These are phyloP conservation scores for Nomada hirtipes DNA, from an alignment of 2,888 invertebrate species.

Conservation along the genomic window DNA sequence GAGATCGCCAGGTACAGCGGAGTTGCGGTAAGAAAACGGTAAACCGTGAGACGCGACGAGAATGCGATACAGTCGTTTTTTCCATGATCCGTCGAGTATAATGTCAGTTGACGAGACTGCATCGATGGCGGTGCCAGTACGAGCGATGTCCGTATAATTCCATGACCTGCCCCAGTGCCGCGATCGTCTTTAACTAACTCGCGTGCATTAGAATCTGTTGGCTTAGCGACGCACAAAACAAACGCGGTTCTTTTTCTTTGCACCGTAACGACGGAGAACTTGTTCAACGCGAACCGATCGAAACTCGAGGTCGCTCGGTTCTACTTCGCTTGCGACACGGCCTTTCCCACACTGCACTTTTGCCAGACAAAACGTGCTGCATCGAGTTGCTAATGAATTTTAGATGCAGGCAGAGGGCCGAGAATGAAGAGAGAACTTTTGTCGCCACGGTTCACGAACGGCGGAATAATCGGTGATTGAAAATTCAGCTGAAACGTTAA, in stretches of 20 bases:
- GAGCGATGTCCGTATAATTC: slow-evolving; percentile 6
- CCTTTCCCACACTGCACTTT: slow-evolving; percentile 47
- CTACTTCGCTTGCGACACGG: slow-evolving; percentile 18
- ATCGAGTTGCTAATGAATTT: slow-evolving; percentile 49
- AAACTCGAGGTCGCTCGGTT: slow-evolving; percentile 16
- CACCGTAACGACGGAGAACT: slow-evolving; percentile 8
- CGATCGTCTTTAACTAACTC: not conserved
- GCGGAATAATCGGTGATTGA: not conserved
- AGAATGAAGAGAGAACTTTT: slow-evolving; percentile 24
- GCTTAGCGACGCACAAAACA: too few species aligned
- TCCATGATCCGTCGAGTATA: slow-evolving; percentile 33
- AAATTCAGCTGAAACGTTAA: not conserved
- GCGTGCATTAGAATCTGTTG: too few species aligned
- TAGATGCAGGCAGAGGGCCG: slow-evolving; percentile 35
- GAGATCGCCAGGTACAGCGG: slow-evolving; percentile 15
- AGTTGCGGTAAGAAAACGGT: slow-evolving; percentile 70
- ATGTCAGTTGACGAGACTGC: slow-evolving; percentile 54
- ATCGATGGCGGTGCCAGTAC: slow-evolving; percentile 51
- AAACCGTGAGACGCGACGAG: slow-evolving; percentile 66
- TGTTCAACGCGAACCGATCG: not conserved
- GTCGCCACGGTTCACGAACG: not conserved
- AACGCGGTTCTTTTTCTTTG: not conserved
- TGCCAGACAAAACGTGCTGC: slow-evolving; percentile 50
- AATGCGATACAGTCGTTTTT: slow-evolving; percentile 6
- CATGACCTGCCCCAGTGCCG: slow-evolving; percentile 1